Evolutionary conservation across 1,140 invertebrate species (phyloP).

Genomic region (Eumaeus atala): DNA sequence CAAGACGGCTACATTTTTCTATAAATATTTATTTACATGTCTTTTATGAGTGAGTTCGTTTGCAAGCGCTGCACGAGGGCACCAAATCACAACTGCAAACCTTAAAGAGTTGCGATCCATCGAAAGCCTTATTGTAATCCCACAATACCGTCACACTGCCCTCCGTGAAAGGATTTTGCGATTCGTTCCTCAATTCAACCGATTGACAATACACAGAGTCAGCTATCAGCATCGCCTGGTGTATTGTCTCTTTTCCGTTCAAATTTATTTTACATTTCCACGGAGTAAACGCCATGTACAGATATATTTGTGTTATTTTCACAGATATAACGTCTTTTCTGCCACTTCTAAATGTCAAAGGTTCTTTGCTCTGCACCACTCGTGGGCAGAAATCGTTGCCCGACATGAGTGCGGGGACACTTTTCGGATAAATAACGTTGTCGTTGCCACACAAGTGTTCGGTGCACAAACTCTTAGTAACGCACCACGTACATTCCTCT

Average conservation of each 20-base stretch:
- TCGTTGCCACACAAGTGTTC: constrained; percentile 52
- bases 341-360: constrained; percentile 38
- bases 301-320: constrained; percentile 53
- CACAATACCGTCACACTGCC: constrained; percentile 47
- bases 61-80: constrained; percentile 36
- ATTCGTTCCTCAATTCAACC: constrained; percentile 40
- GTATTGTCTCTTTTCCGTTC: constrained; percentile 29
- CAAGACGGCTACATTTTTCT: not conserved
- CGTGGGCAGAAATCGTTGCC: constrained; percentile 48
- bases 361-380: constrained; percentile 29
- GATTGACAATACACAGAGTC: constrained; percentile 48
- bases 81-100: constrained; percentile 50
- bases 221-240: constrained; percentile 37
- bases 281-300: constrained; percentile 56
- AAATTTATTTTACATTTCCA: constrained; percentile 53
- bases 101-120: constrained; percentile 41
- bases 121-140: constrained; percentile 51
- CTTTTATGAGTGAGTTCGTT: not conserved
- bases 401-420: constrained; percentile 39
- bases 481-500: constrained; percentile 45
- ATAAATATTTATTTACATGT: not conserved
- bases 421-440: constrained; percentile 45
- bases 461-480: constrained; percentile 51
- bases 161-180: constrained; percentile 29
- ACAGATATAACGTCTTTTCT: constrained; percentile 34